These are phyloP conservation scores for Distichodus sexfasciatus DNA, from an alignment of 2,797 vertebrate species.

Conservation along the genomic window DNA sequence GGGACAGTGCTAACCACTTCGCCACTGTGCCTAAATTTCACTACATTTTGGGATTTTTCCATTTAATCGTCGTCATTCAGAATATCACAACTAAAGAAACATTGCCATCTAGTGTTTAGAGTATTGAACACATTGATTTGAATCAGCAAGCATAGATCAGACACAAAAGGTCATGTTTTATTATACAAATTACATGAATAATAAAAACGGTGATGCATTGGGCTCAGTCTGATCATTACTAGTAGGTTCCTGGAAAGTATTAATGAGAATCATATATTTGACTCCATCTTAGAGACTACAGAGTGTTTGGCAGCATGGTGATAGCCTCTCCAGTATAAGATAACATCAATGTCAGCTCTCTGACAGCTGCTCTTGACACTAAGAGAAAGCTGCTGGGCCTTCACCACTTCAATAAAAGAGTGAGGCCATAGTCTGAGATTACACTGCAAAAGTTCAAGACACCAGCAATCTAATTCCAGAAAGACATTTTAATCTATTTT, in stretches of 20 bases:
- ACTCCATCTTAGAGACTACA: neutral
- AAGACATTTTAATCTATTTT: too few species aligned
- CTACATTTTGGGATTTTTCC: too few species aligned
- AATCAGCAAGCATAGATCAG: too few species aligned
- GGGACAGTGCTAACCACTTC: too few species aligned
- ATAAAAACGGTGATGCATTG: too few species aligned
- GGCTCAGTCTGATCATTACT: neutral
- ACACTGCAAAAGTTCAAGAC: neutral
- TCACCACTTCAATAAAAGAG: neutral
- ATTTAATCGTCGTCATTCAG: neutral
- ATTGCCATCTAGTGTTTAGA: constrained; percentile 41
- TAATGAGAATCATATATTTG: neutral
- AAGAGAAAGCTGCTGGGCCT: neutral
- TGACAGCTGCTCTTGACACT: constrained; percentile 55
- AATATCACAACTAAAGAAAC: constrained; percentile 18
- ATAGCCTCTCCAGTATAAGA: too few species aligned
- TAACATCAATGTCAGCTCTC: constrained; percentile 39
- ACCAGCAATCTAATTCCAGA: neutral
- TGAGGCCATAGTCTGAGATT: neutral
- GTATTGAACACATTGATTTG: too few species aligned
- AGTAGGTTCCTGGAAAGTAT: neutral
- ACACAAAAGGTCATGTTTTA: too few species aligned
- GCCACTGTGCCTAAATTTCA: too few species aligned
- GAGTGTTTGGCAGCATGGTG: neutral
- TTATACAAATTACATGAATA: too few species aligned